Evolutionary conservation across 1,140 invertebrate genomes (phyloP).

Genomic region (Macrotrachela quadricornifera): DNA sequence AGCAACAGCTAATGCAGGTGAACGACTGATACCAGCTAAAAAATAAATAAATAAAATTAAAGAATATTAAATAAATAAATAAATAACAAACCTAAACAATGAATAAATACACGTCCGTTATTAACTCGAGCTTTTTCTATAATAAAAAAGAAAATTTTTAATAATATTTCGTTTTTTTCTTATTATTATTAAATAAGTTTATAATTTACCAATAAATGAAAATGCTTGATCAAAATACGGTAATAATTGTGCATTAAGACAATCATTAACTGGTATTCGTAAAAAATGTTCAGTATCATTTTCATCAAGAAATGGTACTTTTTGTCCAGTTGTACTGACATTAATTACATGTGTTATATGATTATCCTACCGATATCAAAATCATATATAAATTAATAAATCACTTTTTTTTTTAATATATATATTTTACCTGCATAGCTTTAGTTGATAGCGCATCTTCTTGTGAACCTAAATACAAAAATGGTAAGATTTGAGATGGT

Average conservation of each 20-base stretch:
- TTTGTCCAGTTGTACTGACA: constrained; percentile 38
- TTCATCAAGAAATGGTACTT: constrained; percentile 32
- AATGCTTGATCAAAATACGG: constrained; percentile 40
- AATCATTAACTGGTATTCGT: constrained; percentile 42
- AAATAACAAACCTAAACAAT: constrained; percentile 11
- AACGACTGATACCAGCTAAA: constrained; percentile 72
- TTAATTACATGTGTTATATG: constrained; percentile 39
- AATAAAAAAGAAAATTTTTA: too few relatives aligned
- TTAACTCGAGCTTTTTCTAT: not conserved
- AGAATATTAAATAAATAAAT: too few relatives aligned
- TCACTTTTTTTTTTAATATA: too few relatives aligned
- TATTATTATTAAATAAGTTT: not conserved
- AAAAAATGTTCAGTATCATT: constrained; percentile 36
- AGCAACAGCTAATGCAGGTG: constrained; percentile 83
- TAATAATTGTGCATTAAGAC: constrained; percentile 38
- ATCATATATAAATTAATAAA: too few relatives aligned
- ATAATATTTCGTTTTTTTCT: not conserved
- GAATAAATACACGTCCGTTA: constrained; percentile 2
- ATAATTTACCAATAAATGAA: constrained; percentile 39
- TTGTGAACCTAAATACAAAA: constrained; percentile 40
- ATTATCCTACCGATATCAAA: too few relatives aligned
- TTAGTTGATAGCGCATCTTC: constrained; percentile 37
- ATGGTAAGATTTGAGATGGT: constrained; percentile 37
- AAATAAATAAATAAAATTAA: too few relatives aligned
- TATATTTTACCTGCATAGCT: constrained; percentile 32